Conservation (phyloP, 2,888 invertebrate species). For the Hanleya hanleyi region DNA sequence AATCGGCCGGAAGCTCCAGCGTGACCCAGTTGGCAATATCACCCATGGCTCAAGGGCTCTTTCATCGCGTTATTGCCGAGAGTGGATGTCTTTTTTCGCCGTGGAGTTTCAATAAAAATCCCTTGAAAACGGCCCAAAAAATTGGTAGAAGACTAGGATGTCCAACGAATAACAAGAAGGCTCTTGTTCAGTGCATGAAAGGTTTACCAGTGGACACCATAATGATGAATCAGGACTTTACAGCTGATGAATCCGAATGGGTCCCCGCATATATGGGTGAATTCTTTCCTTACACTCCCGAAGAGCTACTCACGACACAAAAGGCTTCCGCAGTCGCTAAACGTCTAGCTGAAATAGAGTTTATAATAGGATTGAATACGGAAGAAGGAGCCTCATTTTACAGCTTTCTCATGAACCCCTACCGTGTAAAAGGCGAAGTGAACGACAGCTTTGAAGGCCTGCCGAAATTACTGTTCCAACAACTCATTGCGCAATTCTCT, state of each 20-base stretch:
- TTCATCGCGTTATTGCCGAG: constrained; percentile 26
- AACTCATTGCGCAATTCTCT: too few relatives aligned
- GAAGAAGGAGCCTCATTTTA: constrained; percentile 45
- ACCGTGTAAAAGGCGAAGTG: too few relatives aligned
- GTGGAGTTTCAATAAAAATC: not conserved
- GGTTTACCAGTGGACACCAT: constrained; percentile 24
- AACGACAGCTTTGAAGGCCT: too few relatives aligned
- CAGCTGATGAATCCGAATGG: not conserved
- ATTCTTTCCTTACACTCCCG: not conserved
- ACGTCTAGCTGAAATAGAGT: constrained; percentile 36
- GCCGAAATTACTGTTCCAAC: too few relatives aligned
- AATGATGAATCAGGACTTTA: constrained; percentile 20
- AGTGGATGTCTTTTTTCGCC: constrained; percentile 14
- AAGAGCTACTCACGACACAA: not conserved
- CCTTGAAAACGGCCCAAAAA: not conserved
- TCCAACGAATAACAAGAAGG: not conserved
- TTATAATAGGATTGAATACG: constrained; percentile 36
- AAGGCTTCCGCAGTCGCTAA: not conserved
- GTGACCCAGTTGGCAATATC: constrained; percentile 13
- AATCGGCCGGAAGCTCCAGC: constrained; percentile 3
- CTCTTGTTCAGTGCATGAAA: not conserved
- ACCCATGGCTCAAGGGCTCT: constrained; percentile 22
- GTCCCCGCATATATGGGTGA: not conserved
- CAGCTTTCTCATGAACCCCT: constrained; percentile 19
- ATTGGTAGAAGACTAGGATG: not conserved